Evolutionary conservation across 2,113 vertebrate species (phyloP).

Genomic region (Lophius piscatorius): DNA sequence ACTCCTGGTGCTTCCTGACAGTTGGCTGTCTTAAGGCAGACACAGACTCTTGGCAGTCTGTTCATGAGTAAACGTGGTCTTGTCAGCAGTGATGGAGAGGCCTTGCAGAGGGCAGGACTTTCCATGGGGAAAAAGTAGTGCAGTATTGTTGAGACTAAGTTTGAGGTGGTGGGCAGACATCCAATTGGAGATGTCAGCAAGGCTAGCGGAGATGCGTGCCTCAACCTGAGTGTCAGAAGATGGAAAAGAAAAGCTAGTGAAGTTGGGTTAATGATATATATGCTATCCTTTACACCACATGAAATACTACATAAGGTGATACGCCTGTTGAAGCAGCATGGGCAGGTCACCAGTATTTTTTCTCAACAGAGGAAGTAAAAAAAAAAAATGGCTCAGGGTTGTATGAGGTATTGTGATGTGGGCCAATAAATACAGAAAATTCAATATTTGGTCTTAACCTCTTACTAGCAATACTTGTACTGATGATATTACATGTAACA

Average conservation of each 20-base stretch:
- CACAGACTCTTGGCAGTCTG: conserved; percentile 46
- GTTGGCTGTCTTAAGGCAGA: conserved; percentile 48
- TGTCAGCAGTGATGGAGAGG: conserved; percentile 61
- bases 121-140: conserved; percentile 42
- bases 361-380: background rate
- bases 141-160: conserved; percentile 55
- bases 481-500: background rate
- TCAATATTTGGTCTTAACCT: no score
- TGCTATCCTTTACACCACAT: conserved; percentile 21
- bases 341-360: background rate
- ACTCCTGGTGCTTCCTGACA: conserved; percentile 41
- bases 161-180: conserved; percentile 49
- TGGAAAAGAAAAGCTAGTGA: conserved; percentile 28
- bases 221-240: conserved; percentile 50
- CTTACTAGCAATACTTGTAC: background rate
- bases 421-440: background rate
- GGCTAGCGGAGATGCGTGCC: conserved; percentile 35
- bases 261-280: conserved; percentile 18
- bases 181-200: conserved; percentile 54
- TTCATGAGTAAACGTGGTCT: conserved; percentile 42
- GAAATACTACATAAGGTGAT: conserved; percentile 4
- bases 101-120: conserved; percentile 60
- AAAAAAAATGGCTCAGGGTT: conserved; percentile 12
- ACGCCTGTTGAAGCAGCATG: conserved; percentile 1
- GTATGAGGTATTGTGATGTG: background rate